Base-by-base conservation (phyloP, 2,888 invertebrate species). In the Caenorhabditis uteleia region DNA sequence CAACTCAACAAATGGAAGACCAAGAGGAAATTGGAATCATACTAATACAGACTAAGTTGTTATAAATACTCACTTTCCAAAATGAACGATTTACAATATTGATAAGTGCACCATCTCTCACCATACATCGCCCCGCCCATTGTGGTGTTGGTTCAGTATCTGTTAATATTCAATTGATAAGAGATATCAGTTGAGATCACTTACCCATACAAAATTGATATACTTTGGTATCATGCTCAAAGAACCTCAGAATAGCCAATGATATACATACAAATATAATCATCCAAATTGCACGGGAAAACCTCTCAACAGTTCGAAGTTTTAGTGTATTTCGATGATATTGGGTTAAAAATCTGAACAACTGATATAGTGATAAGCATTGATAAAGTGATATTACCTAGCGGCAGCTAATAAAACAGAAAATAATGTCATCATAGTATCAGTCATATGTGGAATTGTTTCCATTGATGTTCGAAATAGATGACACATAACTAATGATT, bases 391-490 rank as follows among this genome's bases (percentile, higher is more conserved):
- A n/a, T n/a, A n/a, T n/a, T n/a, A n/a, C n/a, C n/a, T 53, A 10
- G 81, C 81, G 7, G 74, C 80, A 2, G 81, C 81, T 14, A 81
- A 57, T 12, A 81, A 70, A 38, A 80, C 78, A 16, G 74, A 70
- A 58, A 78, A 81, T 5, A 80, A 51, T 10, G 81, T 81, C 79
- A 82, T 79, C 78, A 81, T 79, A 1, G 81, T 79, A 57, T 81
- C 81, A 5, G 68, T 74, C 36, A 78, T 77, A 51, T 81, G 81
- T 2, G 81, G 81, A 34, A 81, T 60, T 2, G 75, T 74, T 56
- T 80, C 77, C 80, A 81, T 81, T 20, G 78, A 70, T 5, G 78
- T 80, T 49, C 81, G 75, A 48, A 77, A 81, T 46, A 81, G 51
- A 61, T 81, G 81, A 57, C 81, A 81, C 81, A 81, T 80, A 5